Evolutionary conservation across 2,113 vertebrate genomes (phyloP).

Genomic region (Sturnus vulgaris): DNA sequence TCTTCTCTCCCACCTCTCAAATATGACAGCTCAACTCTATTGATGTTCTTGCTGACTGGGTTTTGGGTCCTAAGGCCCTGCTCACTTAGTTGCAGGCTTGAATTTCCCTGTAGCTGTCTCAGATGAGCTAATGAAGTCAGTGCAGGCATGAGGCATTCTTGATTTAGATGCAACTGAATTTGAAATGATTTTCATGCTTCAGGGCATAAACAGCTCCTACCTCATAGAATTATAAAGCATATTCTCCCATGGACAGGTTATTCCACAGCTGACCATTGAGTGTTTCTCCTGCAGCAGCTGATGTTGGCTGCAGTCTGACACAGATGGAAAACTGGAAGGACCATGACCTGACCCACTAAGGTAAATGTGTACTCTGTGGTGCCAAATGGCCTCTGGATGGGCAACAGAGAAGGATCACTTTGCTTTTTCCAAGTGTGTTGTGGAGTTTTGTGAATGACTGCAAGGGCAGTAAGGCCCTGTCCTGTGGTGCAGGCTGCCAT

Average conservation of each 20-base stretch:
- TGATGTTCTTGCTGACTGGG: not conserved
- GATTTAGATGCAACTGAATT: slow-evolving; percentile 3
- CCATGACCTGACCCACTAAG: not conserved
- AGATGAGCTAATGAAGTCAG: slow-evolving; percentile 8
- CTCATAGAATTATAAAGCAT: not conserved
- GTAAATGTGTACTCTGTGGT: not conserved
- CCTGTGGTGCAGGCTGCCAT: not conserved
- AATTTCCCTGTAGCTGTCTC: not conserved
- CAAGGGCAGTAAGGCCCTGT: not conserved
- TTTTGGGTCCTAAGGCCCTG: slow-evolving; percentile 25
- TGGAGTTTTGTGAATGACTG: not conserved
- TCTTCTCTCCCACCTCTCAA: not conserved
- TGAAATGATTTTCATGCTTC: not conserved
- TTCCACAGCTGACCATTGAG: not conserved
- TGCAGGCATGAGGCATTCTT: not conserved
- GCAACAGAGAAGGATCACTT: not conserved
- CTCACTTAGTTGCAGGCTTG: not conserved
- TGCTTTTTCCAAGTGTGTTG: not conserved
- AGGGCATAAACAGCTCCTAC: not conserved
- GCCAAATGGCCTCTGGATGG: not conserved
- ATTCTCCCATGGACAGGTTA: not conserved
- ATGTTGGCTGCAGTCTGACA: not conserved
- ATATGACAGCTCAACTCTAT: not conserved
- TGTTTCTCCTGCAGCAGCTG: not conserved
- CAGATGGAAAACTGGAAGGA: not conserved